These are phyloP conservation scores for Sialia sialis DNA, from an alignment of 2,113 vertebrate species.

Conservation along the genomic window DNA sequence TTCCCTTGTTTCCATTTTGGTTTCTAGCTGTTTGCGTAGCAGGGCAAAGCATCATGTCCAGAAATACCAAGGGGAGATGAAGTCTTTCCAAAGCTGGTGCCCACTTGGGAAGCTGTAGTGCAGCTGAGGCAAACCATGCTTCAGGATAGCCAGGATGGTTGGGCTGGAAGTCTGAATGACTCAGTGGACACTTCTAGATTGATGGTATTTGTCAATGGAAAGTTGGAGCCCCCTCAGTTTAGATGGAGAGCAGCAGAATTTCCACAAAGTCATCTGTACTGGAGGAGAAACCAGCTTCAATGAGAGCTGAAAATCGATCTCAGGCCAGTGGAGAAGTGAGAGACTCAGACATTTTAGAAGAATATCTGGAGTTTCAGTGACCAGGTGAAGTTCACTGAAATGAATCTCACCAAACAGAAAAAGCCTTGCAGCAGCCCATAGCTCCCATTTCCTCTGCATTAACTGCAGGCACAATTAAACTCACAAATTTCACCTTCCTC, in stretches of 20 bases:
- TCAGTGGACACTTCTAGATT: not conserved
- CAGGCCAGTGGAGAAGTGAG: not conserved
- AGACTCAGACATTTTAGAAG: not conserved
- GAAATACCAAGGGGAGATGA: not conserved
- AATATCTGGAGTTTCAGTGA: not conserved
- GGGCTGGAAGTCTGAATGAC: not conserved
- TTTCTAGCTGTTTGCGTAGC: constrained; percentile 26
- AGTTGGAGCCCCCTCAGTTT: not conserved
- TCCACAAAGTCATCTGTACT: not conserved
- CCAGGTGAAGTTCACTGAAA: not conserved
- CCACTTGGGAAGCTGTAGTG: not conserved
- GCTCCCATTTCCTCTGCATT: not conserved
- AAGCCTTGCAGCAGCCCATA: not conserved
- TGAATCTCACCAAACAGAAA: not conserved
- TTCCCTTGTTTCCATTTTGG: constrained; percentile 29
- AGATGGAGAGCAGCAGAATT: not conserved
- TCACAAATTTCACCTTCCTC: not conserved
- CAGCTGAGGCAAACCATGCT: not conserved
- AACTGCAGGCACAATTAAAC: not conserved
- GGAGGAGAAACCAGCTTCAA: not conserved
- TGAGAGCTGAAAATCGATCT: not conserved
- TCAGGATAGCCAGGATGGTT: not conserved
- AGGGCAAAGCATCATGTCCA: constrained; percentile 1
- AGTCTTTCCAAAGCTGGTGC: not conserved
- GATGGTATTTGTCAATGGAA: not conserved